These are phyloP conservation scores for Bellardia pandia DNA, from an alignment of 2,888 invertebrate genomes.

Conservation along the genomic window DNA sequence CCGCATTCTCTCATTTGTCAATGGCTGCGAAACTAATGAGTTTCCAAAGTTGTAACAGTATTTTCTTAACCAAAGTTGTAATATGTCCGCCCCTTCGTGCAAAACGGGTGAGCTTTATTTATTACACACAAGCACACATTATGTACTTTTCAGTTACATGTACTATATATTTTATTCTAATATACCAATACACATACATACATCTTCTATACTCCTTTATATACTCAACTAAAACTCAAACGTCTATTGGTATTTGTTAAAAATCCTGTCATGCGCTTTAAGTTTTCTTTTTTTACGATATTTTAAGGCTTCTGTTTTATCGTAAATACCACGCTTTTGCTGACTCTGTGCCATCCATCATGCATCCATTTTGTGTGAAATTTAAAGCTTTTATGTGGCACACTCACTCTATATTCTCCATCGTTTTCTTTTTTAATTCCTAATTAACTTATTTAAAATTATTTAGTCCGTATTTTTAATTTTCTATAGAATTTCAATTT, in stretches of 20 bases:
- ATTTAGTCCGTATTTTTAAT: too few relatives aligned
- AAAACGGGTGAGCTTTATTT: neutral
- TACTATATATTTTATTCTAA: slow-evolving; percentile 4
- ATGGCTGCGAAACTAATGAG: slow-evolving; percentile 42
- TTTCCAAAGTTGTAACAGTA: slow-evolving; percentile 23
- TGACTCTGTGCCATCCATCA: neutral
- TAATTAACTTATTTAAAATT: too few relatives aligned
- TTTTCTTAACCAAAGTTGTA: slow-evolving; percentile 31
- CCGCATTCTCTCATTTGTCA: slow-evolving; percentile 21
- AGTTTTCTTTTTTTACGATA: slow-evolving; percentile 51
- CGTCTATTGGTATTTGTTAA: slow-evolving; percentile 70
- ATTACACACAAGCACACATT: neutral
- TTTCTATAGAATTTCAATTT: too few relatives aligned
- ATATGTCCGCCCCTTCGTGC: slow-evolving; percentile 66
- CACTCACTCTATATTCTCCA: neutral
- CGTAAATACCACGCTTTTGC: slow-evolving; percentile 51
- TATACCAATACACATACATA: neutral
- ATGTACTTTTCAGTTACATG: neutral
- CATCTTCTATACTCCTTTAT: slow-evolving; percentile 13
- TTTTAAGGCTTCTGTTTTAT: slow-evolving; percentile 74
- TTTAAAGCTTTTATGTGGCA: slow-evolving; percentile 34
- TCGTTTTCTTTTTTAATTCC: too few relatives aligned
- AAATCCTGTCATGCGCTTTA: slow-evolving; percentile 57
- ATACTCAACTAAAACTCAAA: slow-evolving; percentile 41
- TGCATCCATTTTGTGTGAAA: slow-evolving; percentile 14